A percentile compares a stretch with the other conserved stretches of the same genome.
phyloP scores from a whole-genome alignment of 1,140 invertebrate genomes.

The Ericerus pela region DNA sequence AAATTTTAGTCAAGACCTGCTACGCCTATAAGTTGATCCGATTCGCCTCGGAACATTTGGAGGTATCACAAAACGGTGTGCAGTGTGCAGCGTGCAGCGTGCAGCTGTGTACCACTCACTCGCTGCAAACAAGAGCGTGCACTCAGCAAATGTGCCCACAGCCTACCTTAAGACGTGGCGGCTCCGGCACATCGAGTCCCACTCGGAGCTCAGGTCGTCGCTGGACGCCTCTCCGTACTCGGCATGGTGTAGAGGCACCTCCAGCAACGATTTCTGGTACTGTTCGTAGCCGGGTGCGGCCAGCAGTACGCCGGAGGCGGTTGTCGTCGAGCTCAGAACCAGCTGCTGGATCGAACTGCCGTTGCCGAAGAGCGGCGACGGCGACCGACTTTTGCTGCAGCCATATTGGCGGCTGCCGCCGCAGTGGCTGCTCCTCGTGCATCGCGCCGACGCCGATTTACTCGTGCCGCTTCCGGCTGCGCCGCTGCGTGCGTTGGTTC shows the following conservation, averaged over 20 bases:
- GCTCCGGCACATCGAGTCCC: slow-evolving; percentile 56
- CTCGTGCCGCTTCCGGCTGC: slow-evolving; percentile 12
- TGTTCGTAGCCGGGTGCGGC: slow-evolving; percentile 53
- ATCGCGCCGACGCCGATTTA: not conserved
- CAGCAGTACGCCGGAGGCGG: slow-evolving; percentile 29
- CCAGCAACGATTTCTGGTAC: slow-evolving; percentile 55
- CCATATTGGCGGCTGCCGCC: not conserved
- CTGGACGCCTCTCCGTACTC: slow-evolving; percentile 73
- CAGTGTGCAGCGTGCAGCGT: too few relatives aligned
- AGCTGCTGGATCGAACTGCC: slow-evolving; percentile 13
- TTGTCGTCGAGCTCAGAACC: slow-evolving; percentile 25
- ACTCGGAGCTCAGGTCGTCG: slow-evolving; percentile 76
- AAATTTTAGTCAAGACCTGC: too few relatives aligned
- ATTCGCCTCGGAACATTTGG: too few relatives aligned
- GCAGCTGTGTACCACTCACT: too few relatives aligned
- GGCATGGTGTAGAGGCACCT: slow-evolving; percentile 42
- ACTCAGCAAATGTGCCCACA: too few relatives aligned
- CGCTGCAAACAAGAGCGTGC: too few relatives aligned
- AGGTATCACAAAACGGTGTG: too few relatives aligned
- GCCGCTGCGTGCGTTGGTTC: slow-evolving; percentile 8
- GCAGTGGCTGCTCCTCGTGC: not conserved
- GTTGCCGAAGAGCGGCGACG: not conserved
- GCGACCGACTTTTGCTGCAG: not conserved
- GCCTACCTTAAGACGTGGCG: too few relatives aligned
- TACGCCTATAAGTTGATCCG: too few relatives aligned